Conservation (phyloP, 2,888 invertebrate genomes). For the Laspeyria flexula region DNA sequence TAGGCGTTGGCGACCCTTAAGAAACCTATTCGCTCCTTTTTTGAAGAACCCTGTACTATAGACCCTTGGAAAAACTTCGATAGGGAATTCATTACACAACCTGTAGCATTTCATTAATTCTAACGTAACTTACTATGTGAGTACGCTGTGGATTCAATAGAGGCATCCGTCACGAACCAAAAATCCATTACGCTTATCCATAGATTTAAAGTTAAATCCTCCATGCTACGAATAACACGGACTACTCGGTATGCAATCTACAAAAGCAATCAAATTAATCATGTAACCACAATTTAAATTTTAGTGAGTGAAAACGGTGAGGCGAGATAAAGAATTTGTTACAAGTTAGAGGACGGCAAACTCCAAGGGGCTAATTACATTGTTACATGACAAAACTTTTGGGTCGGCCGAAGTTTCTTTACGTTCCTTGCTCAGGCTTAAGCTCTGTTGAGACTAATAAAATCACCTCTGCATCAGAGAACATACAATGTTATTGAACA, state of each 20-base stretch:
- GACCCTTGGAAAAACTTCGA: no score
- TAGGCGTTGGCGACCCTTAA: no score
- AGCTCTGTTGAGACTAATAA: slow-evolving; percentile 71
- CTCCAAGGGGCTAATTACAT: slow-evolving; percentile 81
- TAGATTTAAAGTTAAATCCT: background rate
- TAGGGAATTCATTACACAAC: no score
- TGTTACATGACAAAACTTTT: slow-evolving; percentile 82
- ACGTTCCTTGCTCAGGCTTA: slow-evolving; percentile 69
- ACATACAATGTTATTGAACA: slow-evolving; percentile 62
- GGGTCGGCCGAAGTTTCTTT: slow-evolving; percentile 78
- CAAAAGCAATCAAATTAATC: slow-evolving; percentile 40
- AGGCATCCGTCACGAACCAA: background rate
- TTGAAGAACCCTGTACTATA: no score
- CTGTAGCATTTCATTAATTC: no score
- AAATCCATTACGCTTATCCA: background rate
- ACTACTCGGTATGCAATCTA: slow-evolving; percentile 12
- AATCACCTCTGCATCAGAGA: slow-evolving; percentile 70
- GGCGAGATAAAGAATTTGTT: slow-evolving; percentile 79
- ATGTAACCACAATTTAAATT: slow-evolving; percentile 61
- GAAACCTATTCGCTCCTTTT: no score
- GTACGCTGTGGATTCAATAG: no score
- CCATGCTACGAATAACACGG: background rate
- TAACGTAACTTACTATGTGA: no score
- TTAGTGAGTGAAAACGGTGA: slow-evolving; percentile 70
- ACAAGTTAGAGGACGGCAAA: slow-evolving; percentile 67